Base-by-base conservation (phyloP, 2,113 vertebrate species). In the Chloroceryle aenea region DNA sequence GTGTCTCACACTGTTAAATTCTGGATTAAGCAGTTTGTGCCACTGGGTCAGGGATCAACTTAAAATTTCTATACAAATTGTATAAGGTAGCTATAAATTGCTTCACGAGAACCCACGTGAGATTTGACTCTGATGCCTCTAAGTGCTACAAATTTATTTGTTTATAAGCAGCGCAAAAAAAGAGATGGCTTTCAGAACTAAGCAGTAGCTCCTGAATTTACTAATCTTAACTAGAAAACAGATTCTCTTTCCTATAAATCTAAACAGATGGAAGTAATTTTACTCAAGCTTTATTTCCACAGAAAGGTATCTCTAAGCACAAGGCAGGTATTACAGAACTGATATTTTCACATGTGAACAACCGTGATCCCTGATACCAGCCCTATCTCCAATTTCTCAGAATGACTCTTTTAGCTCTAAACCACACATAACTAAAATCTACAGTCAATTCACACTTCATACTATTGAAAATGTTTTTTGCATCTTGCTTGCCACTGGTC, bases 1-100 rank as follows among this genome's bases (percentile, higher is more conserved):
- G 81, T 92, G 92, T 95, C 90, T 82, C 52, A 92, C 80, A 48
- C 95, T 96, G 83, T 94, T 93, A 95, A 30, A n/a, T 52, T 64
- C 86, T 27, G 66, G 83, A 73, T 90, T 94, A 96, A 84, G 80
- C 64, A 82, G 90, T 25, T 61, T 71, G 90, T 86, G 40, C 59
- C 67, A 68, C 4, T 88, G 76, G 59, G 91, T 40, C 62, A 78
- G 80, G 47, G 66, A 95, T 88, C 80, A 89, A 10, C 56, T 75
- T 81, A 84, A 84, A 74, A 42, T 93, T 96, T 89, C 84, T 95
- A 53, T 84, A 94, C 76, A 85, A 89, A 91, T 75, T 94, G 74
- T 62, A 94, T 53, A 92, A 84, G 80, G 86, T 90, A 88, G 83
- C 73, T 95, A 93, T 94, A 96, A 86, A 95, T 92, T 92, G 86